Conservation (phyloP, 1,140 invertebrate genomes). For the Sesamia nonagrioides region DNA sequence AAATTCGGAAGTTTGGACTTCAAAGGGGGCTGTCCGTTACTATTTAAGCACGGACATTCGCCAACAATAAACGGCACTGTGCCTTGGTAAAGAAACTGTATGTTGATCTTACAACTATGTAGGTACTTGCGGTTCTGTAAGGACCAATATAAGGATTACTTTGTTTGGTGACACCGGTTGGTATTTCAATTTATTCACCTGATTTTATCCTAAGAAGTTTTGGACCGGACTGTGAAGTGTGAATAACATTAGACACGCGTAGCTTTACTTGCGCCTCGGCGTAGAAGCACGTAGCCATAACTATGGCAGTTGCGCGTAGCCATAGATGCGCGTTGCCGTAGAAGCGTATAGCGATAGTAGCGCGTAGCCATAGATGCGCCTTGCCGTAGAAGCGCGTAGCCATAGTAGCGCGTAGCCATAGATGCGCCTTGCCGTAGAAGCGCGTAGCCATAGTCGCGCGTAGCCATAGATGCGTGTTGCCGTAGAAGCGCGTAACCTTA, state of each 20-base stretch:
- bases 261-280: too few species aligned
- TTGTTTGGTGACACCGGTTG: neutral
- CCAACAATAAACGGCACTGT: slow-evolving; percentile 19
- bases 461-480: too few species aligned
- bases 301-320: too few species aligned
- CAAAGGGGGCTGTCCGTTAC: slow-evolving; percentile 48
- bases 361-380: too few species aligned
- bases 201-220: neutral
- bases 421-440: neutral
- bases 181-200: neutral
- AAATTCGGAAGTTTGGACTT: slow-evolving; percentile 53
- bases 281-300: too few species aligned
- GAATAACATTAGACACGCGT: too few species aligned
- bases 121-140: neutral
- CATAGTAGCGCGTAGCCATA: too few species aligned
- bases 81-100: slow-evolving; percentile 17
- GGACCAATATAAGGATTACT: neutral
- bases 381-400: too few species aligned
- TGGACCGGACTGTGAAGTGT: too few species aligned
- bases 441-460: neutral
- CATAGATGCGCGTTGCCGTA: too few species aligned
- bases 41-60: slow-evolving; percentile 48
- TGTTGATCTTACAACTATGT: slow-evolving; percentile 20
- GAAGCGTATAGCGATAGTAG: too few species aligned
- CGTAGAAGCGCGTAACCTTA: neutral